Evolutionary conservation across 2,797 vertebrate species (phyloP).

Genomic region (Dendrocincla fuliginosa): DNA sequence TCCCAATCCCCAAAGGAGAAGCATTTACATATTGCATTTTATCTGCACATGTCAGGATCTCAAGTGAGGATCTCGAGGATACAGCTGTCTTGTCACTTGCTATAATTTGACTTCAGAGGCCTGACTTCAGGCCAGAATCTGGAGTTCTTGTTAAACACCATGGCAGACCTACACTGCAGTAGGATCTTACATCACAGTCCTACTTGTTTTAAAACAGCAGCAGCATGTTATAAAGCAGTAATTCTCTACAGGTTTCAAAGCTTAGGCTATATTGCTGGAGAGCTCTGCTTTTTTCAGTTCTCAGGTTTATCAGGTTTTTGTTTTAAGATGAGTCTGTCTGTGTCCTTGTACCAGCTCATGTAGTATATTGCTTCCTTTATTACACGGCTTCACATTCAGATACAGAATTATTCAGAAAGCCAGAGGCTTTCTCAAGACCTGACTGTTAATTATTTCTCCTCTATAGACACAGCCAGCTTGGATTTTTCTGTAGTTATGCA

Average conservation of each 20-base stretch:
- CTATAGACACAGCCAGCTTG: background rate
- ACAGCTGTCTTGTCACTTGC: background rate
- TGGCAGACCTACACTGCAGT: background rate
- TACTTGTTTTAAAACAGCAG: background rate
- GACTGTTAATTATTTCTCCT: background rate
- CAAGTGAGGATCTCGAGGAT: background rate
- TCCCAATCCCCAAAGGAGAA: background rate
- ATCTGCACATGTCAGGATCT: background rate
- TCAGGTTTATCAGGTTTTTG: background rate
- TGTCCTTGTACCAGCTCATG: background rate
- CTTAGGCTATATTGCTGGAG: background rate
- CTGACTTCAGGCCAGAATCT: background rate
- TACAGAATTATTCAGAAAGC: background rate
- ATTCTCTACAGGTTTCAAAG: background rate
- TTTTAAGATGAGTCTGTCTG: background rate
- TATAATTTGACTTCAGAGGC: background rate
- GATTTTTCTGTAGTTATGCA: background rate
- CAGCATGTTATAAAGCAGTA: background rate
- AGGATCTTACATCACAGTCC: background rate
- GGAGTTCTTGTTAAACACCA: background rate
- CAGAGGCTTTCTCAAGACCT: background rate
- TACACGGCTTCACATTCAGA: background rate
- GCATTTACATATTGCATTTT: background rate
- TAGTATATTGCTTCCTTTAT: background rate
- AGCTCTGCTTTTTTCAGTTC: background rate